Evolutionary conservation across 2,888 invertebrate genomes (phyloP).

Genomic region (Acanthosoma haemorrhoidale): DNA sequence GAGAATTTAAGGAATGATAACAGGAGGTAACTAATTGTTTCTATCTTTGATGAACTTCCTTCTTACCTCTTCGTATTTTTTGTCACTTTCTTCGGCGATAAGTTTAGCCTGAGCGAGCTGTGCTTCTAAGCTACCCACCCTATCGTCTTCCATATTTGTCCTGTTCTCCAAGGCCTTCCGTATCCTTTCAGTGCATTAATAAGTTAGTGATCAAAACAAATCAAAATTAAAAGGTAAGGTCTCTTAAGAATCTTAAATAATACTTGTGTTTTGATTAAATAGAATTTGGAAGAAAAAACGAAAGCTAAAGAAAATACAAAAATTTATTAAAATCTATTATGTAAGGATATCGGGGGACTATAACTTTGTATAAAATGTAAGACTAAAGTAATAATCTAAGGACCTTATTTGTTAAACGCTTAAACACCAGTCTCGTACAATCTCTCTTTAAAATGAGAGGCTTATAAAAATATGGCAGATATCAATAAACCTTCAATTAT

Average conservation of each 20-base stretch:
- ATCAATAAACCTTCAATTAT: no score
- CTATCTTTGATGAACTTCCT: neutral
- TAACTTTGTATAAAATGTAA: no score
- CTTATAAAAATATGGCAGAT: no score
- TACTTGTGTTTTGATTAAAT: neutral
- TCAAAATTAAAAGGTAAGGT: conserved; percentile 8
- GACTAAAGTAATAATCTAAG: no score
- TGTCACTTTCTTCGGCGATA: conserved; percentile 99
- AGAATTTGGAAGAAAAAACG: neutral
- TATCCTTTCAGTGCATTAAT: conserved; percentile 58
- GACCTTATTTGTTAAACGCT: no score
- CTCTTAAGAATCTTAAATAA: neutral
- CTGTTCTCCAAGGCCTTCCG: conserved; percentile 98
- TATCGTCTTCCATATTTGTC: conserved; percentile 98
- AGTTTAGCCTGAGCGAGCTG: conserved; percentile 98
- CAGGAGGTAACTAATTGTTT: neutral
- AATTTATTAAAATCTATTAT: no score
- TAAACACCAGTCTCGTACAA: no score
- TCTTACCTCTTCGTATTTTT: conserved; percentile 99
- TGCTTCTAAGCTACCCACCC: conserved; percentile 93
- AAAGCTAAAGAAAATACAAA: no score
- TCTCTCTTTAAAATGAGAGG: no score
- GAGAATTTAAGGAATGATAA: neutral
- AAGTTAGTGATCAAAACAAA: conserved; percentile 26
- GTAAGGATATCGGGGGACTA: no score